Base-by-base conservation (phyloP, 2,113 vertebrate genomes). In the Dendrocopos noguchii region DNA sequence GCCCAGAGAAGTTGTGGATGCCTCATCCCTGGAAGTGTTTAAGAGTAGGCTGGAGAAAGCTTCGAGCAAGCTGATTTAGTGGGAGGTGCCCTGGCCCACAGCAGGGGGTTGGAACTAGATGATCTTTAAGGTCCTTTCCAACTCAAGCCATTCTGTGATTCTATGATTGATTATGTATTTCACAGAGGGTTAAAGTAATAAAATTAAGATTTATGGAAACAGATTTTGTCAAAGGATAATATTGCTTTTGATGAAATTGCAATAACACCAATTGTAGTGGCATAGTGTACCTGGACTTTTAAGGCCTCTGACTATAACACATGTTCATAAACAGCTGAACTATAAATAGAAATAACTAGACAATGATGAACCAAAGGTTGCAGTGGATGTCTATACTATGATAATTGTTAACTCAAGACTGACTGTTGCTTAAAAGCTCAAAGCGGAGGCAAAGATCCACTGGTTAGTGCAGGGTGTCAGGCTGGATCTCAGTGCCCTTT, bases 321-420 rank as follows among this genome's bases (percentile, higher is more conserved):
- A 57, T 39, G 59, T 91, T 34, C 44, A 53, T 76, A 39, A 96
- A 76, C 60, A 87, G 67, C 72, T 85, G 46, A 93, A 76, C 16
- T 55, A 95, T 80, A 80, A 93, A 90, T 88, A 92, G 88, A 90
- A 92, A 75, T 92, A 93, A 78, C 33, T 42, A 80, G 86, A 83
- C 86, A 94, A 64, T 72, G 80, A 95, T 78, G 86, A 88, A 92
- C n/a, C 20, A 55, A 24, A 52, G 50, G 50, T 12, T 52, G 50
- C 22, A 52, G 24, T 52, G 50, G 50, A 52, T 21, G 22, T 12
- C 50, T 24, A 66, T 39, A 19, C 33, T 28, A 9, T 78, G 76
- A 59, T n/a, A 63, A 78, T 77, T 83, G 90, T 90, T 91, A 88
- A 14, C 68, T 90, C 24, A 77, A 77, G 72, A 66, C 55, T 73